A percentile compares a stretch with the other conserved stretches of the same genome.
These are phyloP conservation scores for Chironomus tepperi DNA, from an alignment of 1,140 invertebrate species.

Conservation along the genomic window DNA sequence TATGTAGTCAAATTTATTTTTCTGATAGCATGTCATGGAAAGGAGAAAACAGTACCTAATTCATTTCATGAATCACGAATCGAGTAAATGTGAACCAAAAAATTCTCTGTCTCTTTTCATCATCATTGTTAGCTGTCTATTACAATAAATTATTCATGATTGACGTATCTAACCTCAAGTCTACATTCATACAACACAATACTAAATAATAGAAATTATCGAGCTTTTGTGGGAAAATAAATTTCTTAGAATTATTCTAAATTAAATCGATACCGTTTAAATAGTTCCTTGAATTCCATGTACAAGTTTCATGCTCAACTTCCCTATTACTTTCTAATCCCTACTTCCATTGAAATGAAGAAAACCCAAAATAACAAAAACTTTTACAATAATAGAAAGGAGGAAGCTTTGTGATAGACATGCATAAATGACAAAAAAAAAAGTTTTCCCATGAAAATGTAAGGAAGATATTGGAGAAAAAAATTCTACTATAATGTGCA, in stretches of 20 bases:
- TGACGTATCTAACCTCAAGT: neutral
- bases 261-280: no score
- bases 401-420: neutral
- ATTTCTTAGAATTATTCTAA: no score
- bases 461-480: neutral
- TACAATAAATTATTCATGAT: constrained; percentile 14
- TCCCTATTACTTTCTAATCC: neutral
- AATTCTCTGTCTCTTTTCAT: no score
- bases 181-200: neutral
- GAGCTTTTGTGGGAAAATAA: no score
- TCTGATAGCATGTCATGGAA: no score
- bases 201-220: neutral
- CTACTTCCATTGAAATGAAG: neutral
- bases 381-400: neutral
- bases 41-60: no score
- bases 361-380: neutral
- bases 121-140: neutral
- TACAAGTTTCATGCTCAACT: no score
- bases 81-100: no score
- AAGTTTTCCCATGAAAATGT: neutral
- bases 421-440: neutral
- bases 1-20: no score
- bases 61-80: no score
- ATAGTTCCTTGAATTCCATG: no score
- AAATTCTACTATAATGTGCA: no score